A percentile compares a stretch with the other conserved stretches of the same genome.
Conservation (phyloP, 2,113 vertebrate genomes). For the Malaclemys terrapin region DNA sequence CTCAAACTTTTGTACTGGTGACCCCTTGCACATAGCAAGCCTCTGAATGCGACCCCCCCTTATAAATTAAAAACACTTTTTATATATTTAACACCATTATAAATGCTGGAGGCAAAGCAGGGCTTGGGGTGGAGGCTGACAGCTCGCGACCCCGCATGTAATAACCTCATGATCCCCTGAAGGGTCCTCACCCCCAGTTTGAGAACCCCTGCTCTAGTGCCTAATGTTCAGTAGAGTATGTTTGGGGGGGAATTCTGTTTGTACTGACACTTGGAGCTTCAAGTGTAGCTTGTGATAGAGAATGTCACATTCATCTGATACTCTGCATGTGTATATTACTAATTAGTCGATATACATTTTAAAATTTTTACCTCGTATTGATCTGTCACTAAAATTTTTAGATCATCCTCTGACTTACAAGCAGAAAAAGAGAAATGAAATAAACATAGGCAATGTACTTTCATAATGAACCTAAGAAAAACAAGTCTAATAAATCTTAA, state of each 20-base stretch:
- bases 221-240: neutral
- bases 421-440: neutral
- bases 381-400: neutral
- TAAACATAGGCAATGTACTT: neutral
- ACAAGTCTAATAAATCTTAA: neutral
- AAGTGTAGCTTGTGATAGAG: neutral
- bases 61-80: no score
- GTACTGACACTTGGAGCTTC: neutral
- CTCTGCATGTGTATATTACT: neutral
- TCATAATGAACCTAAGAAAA: neutral
- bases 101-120: no score
- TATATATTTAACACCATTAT: no score
- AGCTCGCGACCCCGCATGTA: no score
- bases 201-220: neutral
- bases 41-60: no score
- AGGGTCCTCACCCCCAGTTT: no score
- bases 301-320: rapidly evolving
- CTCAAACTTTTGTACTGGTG: no score
- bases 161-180: no score
- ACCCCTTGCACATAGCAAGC: no score
- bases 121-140: no score
- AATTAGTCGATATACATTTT: neutral
- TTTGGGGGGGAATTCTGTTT: neutral
- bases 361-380: neutral
- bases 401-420: neutral